Evolutionary conservation across 2,113 vertebrate genomes (phyloP).

Genomic region (Hemichromis elongatus): DNA sequence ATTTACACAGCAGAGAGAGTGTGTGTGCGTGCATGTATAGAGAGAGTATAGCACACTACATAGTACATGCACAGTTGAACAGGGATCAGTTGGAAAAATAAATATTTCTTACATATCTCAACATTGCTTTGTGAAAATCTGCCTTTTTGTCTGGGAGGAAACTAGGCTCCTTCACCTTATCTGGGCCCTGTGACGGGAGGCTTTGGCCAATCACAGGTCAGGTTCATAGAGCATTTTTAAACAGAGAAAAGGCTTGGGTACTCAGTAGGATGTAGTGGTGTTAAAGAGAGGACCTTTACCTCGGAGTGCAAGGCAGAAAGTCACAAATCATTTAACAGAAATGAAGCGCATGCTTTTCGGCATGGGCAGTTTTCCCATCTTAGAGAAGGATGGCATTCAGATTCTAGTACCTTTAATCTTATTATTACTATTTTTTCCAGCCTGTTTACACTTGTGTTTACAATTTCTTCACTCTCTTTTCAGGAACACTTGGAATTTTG

Average conservation of each 20-base stretch:
- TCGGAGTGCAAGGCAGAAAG: neutral
- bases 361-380: neutral
- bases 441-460: neutral
- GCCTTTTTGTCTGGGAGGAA: neutral
- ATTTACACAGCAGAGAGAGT: constrained; percentile 11
- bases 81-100: neutral
- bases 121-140: neutral
- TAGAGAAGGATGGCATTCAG: no score
- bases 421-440: neutral
- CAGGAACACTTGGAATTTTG: neutral
- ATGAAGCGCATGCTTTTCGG: neutral
- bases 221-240: neutral
- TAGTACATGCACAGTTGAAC: neutral
- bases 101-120: neutral
- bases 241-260: neutral
- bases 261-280: neutral
- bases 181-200: neutral
- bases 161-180: neutral
- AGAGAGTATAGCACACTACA: neutral
- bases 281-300: neutral
- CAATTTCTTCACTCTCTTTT: neutral
- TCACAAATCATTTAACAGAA: neutral
- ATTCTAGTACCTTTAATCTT: neutral
- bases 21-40: neutral
- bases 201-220: neutral